Evolutionary conservation across 1,140 invertebrate species (phyloP), one percentile per base, ranked within the genome.

Genomic region (Leguminivora glycinivorella): DNA sequence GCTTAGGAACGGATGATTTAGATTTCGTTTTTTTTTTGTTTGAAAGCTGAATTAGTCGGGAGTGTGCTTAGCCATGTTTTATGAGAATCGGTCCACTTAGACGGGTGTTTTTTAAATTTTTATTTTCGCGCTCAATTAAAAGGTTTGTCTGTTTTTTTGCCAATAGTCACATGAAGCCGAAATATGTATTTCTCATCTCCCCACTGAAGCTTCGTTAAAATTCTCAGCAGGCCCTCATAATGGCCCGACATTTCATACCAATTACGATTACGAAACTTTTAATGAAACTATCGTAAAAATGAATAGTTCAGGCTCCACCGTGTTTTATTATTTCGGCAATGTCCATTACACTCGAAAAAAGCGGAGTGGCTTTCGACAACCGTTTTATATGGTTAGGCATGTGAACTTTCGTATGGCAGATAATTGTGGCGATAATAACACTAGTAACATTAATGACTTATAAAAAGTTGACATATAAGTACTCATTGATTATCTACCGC

Each of bases 231-330:
- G 47, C n/a, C 17, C 10, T 22, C 47, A 10, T 52, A 52, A 52
- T 52, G 47, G 9, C 47, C n/a, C 47, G 47, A 52, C 14, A 52
- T 52, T 52, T 52, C 58, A 29, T 63, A 31, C 58, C 58, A 63
- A 63, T 63, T 63, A 63, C 7, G 26, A 63, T 63, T 63, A 12
- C 26, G 58, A 26, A 63, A 63, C 58, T 63, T 63, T 63, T 63
- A 63, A 63, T 63, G 58, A 63, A 63, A 63, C 58, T 63, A 31
- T 63, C 58, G 26, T 63, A 63, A 63, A 63, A 63, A 63, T 63
- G 25, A 63, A 29, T 29, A 63, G 12, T 29, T 63, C 58, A 17
- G 6, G 25, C 26, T 63, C n/a, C 4, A 31, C 24, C 4, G 58
- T 63, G 26, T 31, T 63, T 63, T 19, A 63, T 31, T 26, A 10